These are phyloP conservation scores for Trissoscelio sp. DNA, from an alignment of 2,888 invertebrate species.

Conservation along the genomic window DNA sequence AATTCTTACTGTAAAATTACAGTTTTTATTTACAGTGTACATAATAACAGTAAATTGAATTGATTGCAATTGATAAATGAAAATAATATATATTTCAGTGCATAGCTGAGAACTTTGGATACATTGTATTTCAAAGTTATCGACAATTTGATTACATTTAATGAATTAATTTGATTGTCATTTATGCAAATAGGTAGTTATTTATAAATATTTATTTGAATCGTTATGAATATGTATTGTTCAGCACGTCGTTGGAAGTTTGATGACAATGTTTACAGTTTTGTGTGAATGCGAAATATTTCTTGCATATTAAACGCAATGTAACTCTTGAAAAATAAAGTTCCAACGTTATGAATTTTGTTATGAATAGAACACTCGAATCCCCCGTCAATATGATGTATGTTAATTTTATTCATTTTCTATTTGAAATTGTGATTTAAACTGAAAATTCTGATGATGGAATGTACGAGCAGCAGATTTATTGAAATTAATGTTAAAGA, in stretches of 20 bases:
- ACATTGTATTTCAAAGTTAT: background rate
- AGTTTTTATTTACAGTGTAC: no score
- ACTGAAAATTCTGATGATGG: conserved; percentile 26
- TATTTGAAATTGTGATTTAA: conserved; percentile 28
- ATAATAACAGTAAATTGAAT: no score
- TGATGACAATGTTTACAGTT: conserved; percentile 33
- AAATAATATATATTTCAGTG: no score
- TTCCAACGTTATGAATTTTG: conserved; percentile 24
- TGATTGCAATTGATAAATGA: no score
- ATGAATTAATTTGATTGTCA: conserved; percentile 33
- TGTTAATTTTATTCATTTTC: conserved; percentile 44
- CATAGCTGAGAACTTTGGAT: no score
- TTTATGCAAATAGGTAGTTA: conserved; percentile 20
- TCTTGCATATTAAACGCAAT: conserved; percentile 30
- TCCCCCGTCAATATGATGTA: conserved; percentile 31
- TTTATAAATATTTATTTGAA: conserved; percentile 41
- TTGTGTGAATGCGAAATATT: conserved; percentile 23
- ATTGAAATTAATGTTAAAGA: conserved; percentile 26
- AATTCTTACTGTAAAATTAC: no score
- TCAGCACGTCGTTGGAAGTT: background rate
- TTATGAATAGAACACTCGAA: conserved; percentile 18
- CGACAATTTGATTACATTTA: background rate
- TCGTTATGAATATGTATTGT: conserved; percentile 34
- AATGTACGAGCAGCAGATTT: conserved; percentile 1
- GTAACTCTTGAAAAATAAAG: conserved; percentile 34